Evolutionary conservation across 1,140 invertebrate genomes (phyloP).

Genomic region (Drosophila nannoptera): DNA sequence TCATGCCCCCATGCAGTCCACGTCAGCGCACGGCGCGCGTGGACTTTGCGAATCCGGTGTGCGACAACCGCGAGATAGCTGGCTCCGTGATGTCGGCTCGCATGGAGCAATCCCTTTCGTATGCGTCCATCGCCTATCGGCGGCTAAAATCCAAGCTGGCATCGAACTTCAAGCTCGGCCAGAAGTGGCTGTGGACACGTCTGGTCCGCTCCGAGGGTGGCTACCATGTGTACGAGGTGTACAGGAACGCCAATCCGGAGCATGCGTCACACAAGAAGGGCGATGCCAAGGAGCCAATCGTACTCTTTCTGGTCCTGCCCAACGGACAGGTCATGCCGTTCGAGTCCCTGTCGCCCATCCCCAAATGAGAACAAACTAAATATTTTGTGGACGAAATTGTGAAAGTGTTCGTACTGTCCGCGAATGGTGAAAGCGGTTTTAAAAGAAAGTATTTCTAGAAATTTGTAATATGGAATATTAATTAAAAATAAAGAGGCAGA

Average conservation of each 20-base stretch:
- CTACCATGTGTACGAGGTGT: slow-evolving; percentile 58
- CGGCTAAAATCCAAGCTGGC: slow-evolving; percentile 32
- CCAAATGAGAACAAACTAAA: neutral
- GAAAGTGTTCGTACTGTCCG: neutral
- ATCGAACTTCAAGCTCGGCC: neutral
- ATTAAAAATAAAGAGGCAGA: too few relatives aligned
- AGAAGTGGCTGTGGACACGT: slow-evolving; percentile 56
- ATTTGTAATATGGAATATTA: neutral
- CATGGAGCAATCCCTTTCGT: slow-evolving; percentile 36
- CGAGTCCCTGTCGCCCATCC: slow-evolving; percentile 27
- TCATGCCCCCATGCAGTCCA: neutral
- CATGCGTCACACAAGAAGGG: slow-evolving; percentile 7
- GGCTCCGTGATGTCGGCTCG: neutral
- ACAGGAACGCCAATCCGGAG: slow-evolving; percentile 31
- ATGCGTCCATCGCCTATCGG: slow-evolving; percentile 27
- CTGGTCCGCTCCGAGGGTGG: slow-evolving; percentile 37
- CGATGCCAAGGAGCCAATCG: slow-evolving; percentile 20
- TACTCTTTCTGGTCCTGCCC: slow-evolving; percentile 59
- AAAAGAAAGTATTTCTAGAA: neutral
- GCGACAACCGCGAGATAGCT: neutral
- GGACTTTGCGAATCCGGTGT: slow-evolving; percentile 53
- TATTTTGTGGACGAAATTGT: neutral
- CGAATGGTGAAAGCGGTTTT: neutral
- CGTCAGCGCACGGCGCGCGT: slow-evolving; percentile 39
- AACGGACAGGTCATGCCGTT: slow-evolving; percentile 61